phyloP scores from a whole-genome alignment of 2,113 vertebrate genomes.

The Mesocricetus auratus region DNA sequence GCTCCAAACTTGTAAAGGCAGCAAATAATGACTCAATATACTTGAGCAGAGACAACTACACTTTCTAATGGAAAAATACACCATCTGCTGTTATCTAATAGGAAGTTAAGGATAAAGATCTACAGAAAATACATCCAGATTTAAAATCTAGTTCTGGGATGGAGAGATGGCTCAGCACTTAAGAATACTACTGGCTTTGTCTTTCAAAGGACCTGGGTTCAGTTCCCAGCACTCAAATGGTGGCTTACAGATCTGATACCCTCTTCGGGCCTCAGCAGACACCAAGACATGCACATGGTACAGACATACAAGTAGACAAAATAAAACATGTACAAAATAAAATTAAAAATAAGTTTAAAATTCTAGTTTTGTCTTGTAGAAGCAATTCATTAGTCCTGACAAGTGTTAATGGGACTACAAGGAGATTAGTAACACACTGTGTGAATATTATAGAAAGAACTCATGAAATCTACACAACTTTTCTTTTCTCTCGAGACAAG shows the following conservation, averaged over 20 bases:
- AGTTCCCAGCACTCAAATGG: background rate
- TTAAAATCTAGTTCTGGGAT: background rate
- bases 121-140: background rate
- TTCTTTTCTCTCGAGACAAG: background rate
- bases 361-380: background rate
- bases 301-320: background rate
- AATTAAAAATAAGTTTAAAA: conserved; percentile 9
- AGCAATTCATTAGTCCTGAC: conserved; percentile 1
- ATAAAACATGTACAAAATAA: background rate
- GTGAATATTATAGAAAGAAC: background rate
- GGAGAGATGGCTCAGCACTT: background rate
- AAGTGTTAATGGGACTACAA: background rate
- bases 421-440: background rate
- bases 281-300: background rate
- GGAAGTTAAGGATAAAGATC: background rate
- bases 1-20: background rate
- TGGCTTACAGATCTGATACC: background rate
- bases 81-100: background rate
- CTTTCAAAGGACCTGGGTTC: background rate
- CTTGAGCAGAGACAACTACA: background rate
- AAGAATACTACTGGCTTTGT: background rate
- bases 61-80: background rate
- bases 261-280: background rate
- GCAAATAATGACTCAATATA: conserved; percentile 21
- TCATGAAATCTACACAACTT: background rate